phyloP scores from a whole-genome alignment of 2,888 invertebrate species.

The Pseudolycoriella hygida region DNA sequence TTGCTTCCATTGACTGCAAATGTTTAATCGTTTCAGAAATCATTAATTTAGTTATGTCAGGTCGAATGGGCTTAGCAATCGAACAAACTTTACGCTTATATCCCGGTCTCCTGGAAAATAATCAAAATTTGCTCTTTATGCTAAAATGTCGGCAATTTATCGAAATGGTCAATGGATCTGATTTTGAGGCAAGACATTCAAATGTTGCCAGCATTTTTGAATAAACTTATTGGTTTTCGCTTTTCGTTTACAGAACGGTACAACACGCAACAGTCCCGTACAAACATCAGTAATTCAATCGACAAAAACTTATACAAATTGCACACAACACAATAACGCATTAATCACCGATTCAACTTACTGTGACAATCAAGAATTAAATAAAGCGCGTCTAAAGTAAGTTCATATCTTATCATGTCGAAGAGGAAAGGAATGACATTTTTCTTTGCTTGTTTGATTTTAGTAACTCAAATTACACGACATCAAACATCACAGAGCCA shows the following conservation, averaged over 20 bases:
- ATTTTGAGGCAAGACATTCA: slow-evolving; percentile 40
- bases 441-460: background rate
- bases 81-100: slow-evolving; percentile 75
- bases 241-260: slow-evolving; percentile 4
- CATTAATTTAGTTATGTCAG: slow-evolving; percentile 76
- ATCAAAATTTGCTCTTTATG: slow-evolving; percentile 83
- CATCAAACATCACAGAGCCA: slow-evolving; percentile 4
- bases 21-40: slow-evolving; percentile 62
- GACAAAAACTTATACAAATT: slow-evolving; percentile 35
- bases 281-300: slow-evolving; percentile 74
- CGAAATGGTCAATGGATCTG: slow-evolving; percentile 92
- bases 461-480: slow-evolving; percentile 3
- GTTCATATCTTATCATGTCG: no score
- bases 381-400: slow-evolving; percentile 15
- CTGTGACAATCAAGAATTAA: slow-evolving; percentile 44
- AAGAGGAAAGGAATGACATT: no score
- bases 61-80: slow-evolving; percentile 91
- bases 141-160: slow-evolving; percentile 97
- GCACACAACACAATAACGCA: slow-evolving; percentile 12
- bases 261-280: slow-evolving; percentile 30
- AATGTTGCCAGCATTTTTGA: no score
- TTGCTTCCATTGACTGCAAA: no score
- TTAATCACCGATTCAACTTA: slow-evolving; percentile 3
- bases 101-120: slow-evolving; percentile 82
- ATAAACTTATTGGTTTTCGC: no score